These are phyloP conservation scores for Botia almorhae DNA, from an alignment of 2,797 vertebrate species.

Conservation along the genomic window DNA sequence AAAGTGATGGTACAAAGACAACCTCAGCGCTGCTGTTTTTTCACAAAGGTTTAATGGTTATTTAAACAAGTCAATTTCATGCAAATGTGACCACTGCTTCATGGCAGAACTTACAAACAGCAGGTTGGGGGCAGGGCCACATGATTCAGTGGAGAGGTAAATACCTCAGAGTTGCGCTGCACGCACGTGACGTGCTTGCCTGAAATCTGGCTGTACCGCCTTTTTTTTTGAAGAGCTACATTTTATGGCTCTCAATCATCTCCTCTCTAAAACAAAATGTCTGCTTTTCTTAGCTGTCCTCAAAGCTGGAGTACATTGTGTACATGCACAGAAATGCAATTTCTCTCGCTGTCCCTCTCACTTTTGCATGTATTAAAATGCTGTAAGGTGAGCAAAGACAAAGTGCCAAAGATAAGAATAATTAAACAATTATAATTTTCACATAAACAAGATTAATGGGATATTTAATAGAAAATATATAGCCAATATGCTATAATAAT, in stretches of 20 bases:
- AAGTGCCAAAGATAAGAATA: neutral
- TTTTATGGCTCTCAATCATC: slow-evolving; percentile 46
- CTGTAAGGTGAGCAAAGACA: neutral
- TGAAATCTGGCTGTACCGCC: slow-evolving; percentile 1
- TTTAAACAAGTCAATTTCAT: slow-evolving; percentile 83
- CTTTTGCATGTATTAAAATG: slow-evolving; percentile 1
- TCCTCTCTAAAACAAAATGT: slow-evolving; percentile 34
- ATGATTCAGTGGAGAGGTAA: slow-evolving; percentile 21
- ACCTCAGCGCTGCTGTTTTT: slow-evolving; percentile 57
- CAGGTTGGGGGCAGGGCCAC: slow-evolving; percentile 31
- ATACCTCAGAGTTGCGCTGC: neutral
- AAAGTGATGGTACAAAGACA: slow-evolving; percentile 32
- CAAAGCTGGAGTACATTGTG: slow-evolving; percentile 2
- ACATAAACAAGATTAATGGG: slow-evolving; percentile 21
- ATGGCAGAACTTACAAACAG: slow-evolving; percentile 72
- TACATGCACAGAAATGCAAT: neutral
- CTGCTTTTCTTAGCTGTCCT: slow-evolving; percentile 25
- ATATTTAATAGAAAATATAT: slow-evolving; percentile 10
- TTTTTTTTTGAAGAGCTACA: slow-evolving; percentile 1
- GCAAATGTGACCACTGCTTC: slow-evolving; percentile 78
- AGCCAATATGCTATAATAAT: neutral
- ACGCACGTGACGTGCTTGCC: neutral
- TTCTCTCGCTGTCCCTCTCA: neutral
- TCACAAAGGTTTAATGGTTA: slow-evolving; percentile 74
- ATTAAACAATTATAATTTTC: slow-evolving; percentile 28